These are phyloP conservation scores for Glossosoma conforme DNA, from an alignment of 1,140 invertebrate genomes.

Conservation along the genomic window DNA sequence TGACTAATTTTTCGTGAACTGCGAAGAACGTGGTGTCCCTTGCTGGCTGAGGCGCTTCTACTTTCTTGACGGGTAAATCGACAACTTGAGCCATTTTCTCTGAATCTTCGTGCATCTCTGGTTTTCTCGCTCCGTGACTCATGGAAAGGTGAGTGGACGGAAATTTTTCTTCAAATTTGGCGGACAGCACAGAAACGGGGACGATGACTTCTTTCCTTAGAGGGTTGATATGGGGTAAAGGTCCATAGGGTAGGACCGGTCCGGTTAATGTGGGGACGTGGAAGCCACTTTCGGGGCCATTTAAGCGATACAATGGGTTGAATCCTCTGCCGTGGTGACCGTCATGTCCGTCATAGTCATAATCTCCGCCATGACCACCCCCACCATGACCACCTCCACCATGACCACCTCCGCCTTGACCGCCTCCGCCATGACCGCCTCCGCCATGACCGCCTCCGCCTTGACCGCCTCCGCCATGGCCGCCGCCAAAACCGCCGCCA, in stretches of 20 bases:
- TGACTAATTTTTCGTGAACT: too few relatives aligned
- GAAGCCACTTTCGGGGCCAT: neutral
- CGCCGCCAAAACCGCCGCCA: slow-evolving; percentile 1
- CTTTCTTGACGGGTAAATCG: too few relatives aligned
- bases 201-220: neutral
- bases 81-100: too few relatives aligned
- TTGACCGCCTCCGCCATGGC: slow-evolving; percentile 4
- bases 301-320: neutral
- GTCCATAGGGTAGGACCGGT: neutral
- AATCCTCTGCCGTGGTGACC: slow-evolving; percentile 10
- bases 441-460: neutral
- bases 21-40: too few relatives aligned
- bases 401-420: neutral
- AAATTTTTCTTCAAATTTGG: neutral
- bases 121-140: neutral
- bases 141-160: neutral
- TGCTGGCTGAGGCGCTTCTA: too few relatives aligned
- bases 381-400: slow-evolving; percentile 1
- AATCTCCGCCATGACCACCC: neutral
- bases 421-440: slow-evolving; percentile 5
- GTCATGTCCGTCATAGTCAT: slow-evolving; percentile 3
- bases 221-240: neutral
- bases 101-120: too few relatives aligned
- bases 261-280: neutral
- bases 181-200: neutral